Conservation (phyloP, 2,113 vertebrate species). For the Columba livia region DNA sequence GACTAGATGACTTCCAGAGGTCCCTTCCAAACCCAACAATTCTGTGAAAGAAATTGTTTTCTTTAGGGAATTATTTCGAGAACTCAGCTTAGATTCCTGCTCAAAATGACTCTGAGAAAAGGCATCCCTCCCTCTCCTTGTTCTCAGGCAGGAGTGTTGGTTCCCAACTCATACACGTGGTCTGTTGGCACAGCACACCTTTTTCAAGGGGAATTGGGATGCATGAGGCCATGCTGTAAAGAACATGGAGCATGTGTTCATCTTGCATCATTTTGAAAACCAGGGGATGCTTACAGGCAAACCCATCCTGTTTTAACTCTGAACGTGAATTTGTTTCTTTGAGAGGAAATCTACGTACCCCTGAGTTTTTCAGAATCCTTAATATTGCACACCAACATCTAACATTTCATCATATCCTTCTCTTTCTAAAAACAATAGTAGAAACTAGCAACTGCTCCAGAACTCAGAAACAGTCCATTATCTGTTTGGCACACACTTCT, state of each 20-base stretch:
- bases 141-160: background rate
- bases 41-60: background rate
- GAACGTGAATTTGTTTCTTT: background rate
- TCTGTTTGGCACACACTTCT: background rate
- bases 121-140: background rate
- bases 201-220: background rate
- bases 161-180: background rate
- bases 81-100: background rate
- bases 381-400: background rate
- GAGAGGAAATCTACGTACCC: background rate
- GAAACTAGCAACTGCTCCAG: background rate
- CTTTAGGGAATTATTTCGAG: background rate
- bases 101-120: background rate
- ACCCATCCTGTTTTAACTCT: background rate
- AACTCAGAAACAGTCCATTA: background rate
- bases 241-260: too few relatives aligned
- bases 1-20: too few relatives aligned
- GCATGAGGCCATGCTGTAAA: rapidly evolving
- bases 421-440: background rate
- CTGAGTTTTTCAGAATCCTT: background rate
- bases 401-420: background rate
- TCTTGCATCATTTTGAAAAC: background rate
- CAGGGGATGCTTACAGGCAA: background rate
- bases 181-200: background rate
- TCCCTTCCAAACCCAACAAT: too few relatives aligned